These are phyloP conservation scores for Mormyrops attenuatus DNA, from an alignment of 2,797 vertebrate species.

Conservation along the genomic window DNA sequence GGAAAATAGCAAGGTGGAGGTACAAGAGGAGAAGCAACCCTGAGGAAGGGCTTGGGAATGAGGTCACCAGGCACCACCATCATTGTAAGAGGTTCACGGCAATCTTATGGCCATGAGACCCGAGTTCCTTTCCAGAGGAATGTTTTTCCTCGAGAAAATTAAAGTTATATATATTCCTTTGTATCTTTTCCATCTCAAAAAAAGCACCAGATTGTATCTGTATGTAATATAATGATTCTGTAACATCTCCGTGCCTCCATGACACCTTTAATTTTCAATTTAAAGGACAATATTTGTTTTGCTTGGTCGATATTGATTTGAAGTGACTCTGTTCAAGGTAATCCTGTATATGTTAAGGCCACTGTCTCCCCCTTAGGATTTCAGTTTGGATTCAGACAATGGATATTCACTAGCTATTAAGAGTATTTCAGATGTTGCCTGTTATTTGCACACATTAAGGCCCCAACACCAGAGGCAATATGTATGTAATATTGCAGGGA, in stretches of 20 bases:
- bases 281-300: constrained; percentile 16
- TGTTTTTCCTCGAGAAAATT: constrained; percentile 28
- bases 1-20: constrained; percentile 51
- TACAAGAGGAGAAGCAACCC: constrained; percentile 42
- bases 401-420: background rate
- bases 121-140: constrained; percentile 39
- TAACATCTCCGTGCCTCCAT: constrained; percentile 29
- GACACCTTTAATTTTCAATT: constrained; percentile 8
- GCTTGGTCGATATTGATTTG: constrained; percentile 11
- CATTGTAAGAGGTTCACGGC: background rate
- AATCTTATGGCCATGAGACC: constrained; percentile 24
- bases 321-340: constrained; percentile 4
- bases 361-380: background rate
- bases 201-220: constrained; percentile 8
- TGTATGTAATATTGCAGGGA: background rate
- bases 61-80: constrained; percentile 12
- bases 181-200: constrained; percentile 14
- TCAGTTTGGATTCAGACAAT: background rate
- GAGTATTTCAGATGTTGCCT: background rate
- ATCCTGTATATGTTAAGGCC: background rate
- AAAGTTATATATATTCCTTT: constrained; percentile 7
- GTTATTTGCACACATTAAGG: constrained; percentile 2
- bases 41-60: constrained; percentile 32
- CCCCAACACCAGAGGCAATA: background rate
- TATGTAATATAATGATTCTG: constrained; percentile 35